Conservation (phyloP, 2,797 vertebrate species). For the Anabas testudineus region DNA sequence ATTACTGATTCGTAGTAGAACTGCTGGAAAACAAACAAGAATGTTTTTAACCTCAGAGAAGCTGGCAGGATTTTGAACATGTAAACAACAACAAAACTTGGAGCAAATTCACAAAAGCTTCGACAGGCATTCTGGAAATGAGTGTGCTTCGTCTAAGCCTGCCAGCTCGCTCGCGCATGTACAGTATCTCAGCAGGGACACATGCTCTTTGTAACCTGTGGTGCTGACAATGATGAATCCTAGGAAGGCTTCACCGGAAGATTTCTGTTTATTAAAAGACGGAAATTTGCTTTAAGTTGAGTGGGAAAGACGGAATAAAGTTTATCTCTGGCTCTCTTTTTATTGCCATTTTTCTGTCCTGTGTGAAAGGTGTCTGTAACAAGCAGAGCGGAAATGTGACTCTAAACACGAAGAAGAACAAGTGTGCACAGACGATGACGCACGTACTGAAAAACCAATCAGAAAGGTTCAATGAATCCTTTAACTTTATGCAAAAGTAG, state of each 20-base stretch:
- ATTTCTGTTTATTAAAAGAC: slow-evolving; percentile 71
- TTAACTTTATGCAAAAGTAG: neutral
- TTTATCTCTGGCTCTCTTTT: slow-evolving; percentile 69
- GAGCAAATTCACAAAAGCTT: slow-evolving; percentile 36
- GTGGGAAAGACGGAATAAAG: slow-evolving; percentile 57
- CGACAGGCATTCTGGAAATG: slow-evolving; percentile 22
- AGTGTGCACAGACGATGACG: slow-evolving; percentile 11
- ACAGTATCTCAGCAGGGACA: slow-evolving; percentile 36
- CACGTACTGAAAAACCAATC: neutral
- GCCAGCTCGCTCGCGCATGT: slow-evolving; percentile 6
- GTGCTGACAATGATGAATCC: slow-evolving; percentile 59
- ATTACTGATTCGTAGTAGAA: slow-evolving; percentile 59
- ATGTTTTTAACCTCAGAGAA: slow-evolving; percentile 42
- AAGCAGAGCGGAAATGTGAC: slow-evolving; percentile 62
- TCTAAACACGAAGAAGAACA: slow-evolving; percentile 61
- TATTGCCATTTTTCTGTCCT: slow-evolving; percentile 63
- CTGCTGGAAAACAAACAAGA: slow-evolving; percentile 65
- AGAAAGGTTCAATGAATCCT: no score
- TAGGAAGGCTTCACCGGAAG: slow-evolving; percentile 46
- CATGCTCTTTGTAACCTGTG: slow-evolving; percentile 52
- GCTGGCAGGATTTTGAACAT: slow-evolving; percentile 40
- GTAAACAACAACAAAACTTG: slow-evolving; percentile 61
- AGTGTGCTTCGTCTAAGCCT: slow-evolving; percentile 16
- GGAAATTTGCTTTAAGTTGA: slow-evolving; percentile 65
- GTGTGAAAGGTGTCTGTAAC: slow-evolving; percentile 69